phyloP scores from a whole-genome alignment of 2,797 vertebrate species.

The Anabacerthia variegaticeps region DNA sequence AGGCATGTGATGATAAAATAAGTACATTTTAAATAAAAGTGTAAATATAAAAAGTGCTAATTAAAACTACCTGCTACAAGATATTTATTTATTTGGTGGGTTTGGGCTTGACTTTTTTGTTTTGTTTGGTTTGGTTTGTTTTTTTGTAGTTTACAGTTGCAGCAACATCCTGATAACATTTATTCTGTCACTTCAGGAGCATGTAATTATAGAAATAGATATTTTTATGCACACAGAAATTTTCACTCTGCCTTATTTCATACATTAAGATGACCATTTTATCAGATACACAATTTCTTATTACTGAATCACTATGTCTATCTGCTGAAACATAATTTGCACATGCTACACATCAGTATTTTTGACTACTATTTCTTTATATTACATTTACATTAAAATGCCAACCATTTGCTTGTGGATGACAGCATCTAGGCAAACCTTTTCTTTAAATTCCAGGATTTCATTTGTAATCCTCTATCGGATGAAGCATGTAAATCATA shows the following conservation, averaged over 20 bases:
- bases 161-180: neutral
- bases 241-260: neutral
- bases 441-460: neutral
- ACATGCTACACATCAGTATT: neutral
- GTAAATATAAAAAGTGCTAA: neutral
- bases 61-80: neutral
- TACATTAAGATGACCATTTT: neutral
- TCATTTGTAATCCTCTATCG: neutral
- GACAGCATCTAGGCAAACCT: neutral
- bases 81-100: neutral
- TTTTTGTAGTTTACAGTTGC: neutral
- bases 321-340: neutral
- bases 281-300: neutral
- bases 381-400: conserved; percentile 25
- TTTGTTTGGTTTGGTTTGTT: accelerated
- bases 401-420: conserved; percentile 1
- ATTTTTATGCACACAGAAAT: neutral
- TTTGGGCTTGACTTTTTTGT: neutral
- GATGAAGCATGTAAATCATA: neutral
- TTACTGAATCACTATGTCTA: neutral
- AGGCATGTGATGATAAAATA: neutral
- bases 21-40: neutral
- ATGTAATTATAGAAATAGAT: neutral
- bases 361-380: conserved; percentile 12
- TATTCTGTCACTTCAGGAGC: neutral